Base-by-base conservation (phyloP, 1,140 invertebrate genomes). In the Mizuhopecten yessoensis region DNA sequence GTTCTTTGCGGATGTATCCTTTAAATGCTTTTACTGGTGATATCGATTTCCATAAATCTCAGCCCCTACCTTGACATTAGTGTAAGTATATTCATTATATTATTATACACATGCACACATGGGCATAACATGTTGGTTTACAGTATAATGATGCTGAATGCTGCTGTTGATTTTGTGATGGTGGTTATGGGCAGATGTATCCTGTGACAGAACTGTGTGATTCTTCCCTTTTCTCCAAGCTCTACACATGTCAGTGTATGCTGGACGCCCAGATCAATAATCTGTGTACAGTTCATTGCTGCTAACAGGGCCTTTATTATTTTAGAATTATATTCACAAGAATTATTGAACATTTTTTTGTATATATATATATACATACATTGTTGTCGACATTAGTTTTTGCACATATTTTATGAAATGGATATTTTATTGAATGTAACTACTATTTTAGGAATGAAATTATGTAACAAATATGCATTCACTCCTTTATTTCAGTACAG, bases 1-100 rank as follows among this genome's bases (percentile, higher is more conserved):
- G 99, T 96, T 98, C 98, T 93, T 97, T 99, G 91, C 97, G 99
- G 97, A 98, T 99, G 98, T 99, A 99, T 98, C 98, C 98, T 98
- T 98, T 98, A 33, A 57, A 42, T 42, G 34, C 39, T 39, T 39
- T 39, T 39, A 13, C 36, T 92, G 57, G 57, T 75, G n/a, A 75
- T 75, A 75, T 75, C 57, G 57, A 75, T 75, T 75, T 75, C 11
- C 33, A 34, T 88, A 88, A 39, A 88, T 88, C 42, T 88, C 34
- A 87, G 34, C 86, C 34, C 57, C 33, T 86, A 75, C 57, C 57
- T 75, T 87, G 36, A 29, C 36, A 34, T 87, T 87, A 87, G 33
- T 87, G 36, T 87, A 36, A 87, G 34, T 87, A 34, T 87, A 36
- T n/a, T 87, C 33, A 17, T 87, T 87, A 34, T 87, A 29, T 11